These are phyloP conservation scores for Stichopus horrens DNA, from an alignment of 53 echinoderm and acorn worm genomes.

Conservation along the genomic window DNA sequence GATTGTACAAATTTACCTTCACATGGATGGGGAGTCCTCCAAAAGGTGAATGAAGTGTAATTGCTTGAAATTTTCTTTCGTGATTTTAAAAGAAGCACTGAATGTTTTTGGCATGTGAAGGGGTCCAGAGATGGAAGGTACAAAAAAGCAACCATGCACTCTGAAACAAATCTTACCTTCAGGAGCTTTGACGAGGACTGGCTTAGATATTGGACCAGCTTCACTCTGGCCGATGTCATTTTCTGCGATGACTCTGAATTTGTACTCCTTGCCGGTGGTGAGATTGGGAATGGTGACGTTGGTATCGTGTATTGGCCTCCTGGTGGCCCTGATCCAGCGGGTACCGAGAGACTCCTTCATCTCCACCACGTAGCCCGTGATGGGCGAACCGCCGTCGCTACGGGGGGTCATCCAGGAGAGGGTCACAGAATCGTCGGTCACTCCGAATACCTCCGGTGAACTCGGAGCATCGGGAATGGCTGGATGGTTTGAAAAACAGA, in stretches of 20 bases:
- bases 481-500: slow-evolving; percentile 8
- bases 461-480: slow-evolving; percentile 95
- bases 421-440: slow-evolving; percentile 78
- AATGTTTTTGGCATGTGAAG: too few species aligned
- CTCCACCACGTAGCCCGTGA: slow-evolving; percentile 86
- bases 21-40: too few species aligned
- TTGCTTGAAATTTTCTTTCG: too few species aligned
- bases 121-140: too few species aligned
- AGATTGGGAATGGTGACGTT: slow-evolving; percentile 68
- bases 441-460: slow-evolving; percentile 72
- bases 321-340: slow-evolving; percentile 92
- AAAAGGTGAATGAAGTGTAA: too few species aligned
- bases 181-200: slow-evolving; percentile 75
- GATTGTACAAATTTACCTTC: too few species aligned
- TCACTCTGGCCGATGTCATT: slow-evolving; percentile 90
- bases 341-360: slow-evolving; percentile 89
- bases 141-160: too few species aligned
- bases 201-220: slow-evolving; percentile 74
- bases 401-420: slow-evolving; percentile 89
- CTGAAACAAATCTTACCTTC: slow-evolving; percentile 59
- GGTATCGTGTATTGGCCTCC: slow-evolving; percentile 71
- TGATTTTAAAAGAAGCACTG: too few species aligned
- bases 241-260: slow-evolving; percentile 90
- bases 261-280: slow-evolving; percentile 72
- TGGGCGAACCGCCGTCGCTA: slow-evolving; percentile 95